Evolutionary conservation across 2,888 invertebrate species (phyloP).

Genomic region (Ditula angustiorana): DNA sequence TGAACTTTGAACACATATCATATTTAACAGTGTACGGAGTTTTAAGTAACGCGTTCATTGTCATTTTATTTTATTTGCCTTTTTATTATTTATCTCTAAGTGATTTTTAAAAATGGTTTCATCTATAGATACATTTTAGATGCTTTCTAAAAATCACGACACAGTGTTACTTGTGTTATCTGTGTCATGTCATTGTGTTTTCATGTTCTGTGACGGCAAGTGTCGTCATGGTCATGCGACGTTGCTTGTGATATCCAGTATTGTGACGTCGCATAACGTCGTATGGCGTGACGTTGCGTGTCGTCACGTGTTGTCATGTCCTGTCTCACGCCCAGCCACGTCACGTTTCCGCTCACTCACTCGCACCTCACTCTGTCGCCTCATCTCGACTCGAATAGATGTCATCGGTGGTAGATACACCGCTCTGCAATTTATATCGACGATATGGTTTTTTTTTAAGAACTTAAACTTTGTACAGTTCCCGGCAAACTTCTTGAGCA

Average conservation of each 20-base stretch:
- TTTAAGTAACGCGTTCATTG: constrained; percentile 23
- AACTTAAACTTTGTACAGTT: too few relatives aligned
- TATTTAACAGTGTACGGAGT: constrained; percentile 8
- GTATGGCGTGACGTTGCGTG: constrained; percentile 1
- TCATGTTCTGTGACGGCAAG: constrained; percentile 5
- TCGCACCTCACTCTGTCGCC: constrained; percentile 82
- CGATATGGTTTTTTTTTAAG: neutral
- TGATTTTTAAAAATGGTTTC: neutral
- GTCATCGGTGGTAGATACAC: constrained; percentile 52
- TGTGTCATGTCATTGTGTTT: constrained; percentile 57
- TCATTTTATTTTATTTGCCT: constrained; percentile 18
- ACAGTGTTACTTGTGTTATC: constrained; percentile 31
- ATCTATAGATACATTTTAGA: neutral
- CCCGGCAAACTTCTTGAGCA: too few relatives aligned
- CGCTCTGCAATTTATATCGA: constrained; percentile 47
- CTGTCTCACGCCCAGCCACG: constrained; percentile 71
- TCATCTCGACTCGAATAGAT: constrained; percentile 72
- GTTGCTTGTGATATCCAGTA: too few relatives aligned
- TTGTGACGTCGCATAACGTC: constrained; percentile 16
- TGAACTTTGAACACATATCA: too few relatives aligned
- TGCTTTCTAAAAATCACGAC: constrained; percentile 20
- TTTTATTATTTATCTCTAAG: constrained; percentile 7
- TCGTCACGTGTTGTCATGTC: constrained; percentile 55
- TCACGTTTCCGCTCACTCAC: constrained; percentile 83
- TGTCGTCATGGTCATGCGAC: neutral